phyloP scores from a whole-genome alignment of 2,888 invertebrate species.

The Epistrophella euchroma region DNA sequence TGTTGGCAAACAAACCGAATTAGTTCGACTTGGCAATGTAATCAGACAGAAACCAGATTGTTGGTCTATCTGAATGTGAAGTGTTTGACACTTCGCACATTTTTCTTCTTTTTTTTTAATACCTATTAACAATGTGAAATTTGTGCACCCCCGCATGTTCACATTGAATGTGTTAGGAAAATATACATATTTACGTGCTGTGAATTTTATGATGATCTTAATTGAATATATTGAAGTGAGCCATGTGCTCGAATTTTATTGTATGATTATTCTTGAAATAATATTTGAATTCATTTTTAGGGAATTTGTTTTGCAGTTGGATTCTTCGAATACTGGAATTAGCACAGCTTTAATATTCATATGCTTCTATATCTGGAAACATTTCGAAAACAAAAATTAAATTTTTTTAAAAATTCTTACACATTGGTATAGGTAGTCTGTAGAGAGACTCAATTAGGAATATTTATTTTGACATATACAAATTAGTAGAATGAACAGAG shows the following conservation, averaged over 20 bases:
- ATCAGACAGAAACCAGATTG: slow-evolving; percentile 48
- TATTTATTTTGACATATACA: too few species aligned
- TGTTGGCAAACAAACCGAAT: slow-evolving; percentile 45
- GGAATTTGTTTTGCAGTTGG: neutral
- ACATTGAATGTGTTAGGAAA: neutral
- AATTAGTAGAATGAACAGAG: too few species aligned
- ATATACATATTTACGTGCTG: neutral
- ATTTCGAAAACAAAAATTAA: too few species aligned
- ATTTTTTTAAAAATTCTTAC: too few species aligned
- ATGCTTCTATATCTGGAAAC: too few species aligned
- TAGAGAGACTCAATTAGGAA: too few species aligned
- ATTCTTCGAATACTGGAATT: neutral
- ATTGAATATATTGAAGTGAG: slow-evolving; percentile 17
- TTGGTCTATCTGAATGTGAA: slow-evolving; percentile 20
- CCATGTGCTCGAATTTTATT: slow-evolving; percentile 25
- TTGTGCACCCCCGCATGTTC: slow-evolving; percentile 12
- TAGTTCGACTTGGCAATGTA: slow-evolving; percentile 48
- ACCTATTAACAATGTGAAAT: slow-evolving; percentile 52
- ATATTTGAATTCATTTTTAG: neutral
- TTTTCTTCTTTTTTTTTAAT: neutral
- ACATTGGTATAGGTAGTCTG: too few species aligned
- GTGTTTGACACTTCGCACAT: slow-evolving; percentile 65
- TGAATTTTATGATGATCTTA: slow-evolving; percentile 24
- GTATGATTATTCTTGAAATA: neutral
- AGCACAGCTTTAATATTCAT: neutral